Conservation (phyloP, 2,888 invertebrate genomes). For the Plebejus melissa region DNA sequence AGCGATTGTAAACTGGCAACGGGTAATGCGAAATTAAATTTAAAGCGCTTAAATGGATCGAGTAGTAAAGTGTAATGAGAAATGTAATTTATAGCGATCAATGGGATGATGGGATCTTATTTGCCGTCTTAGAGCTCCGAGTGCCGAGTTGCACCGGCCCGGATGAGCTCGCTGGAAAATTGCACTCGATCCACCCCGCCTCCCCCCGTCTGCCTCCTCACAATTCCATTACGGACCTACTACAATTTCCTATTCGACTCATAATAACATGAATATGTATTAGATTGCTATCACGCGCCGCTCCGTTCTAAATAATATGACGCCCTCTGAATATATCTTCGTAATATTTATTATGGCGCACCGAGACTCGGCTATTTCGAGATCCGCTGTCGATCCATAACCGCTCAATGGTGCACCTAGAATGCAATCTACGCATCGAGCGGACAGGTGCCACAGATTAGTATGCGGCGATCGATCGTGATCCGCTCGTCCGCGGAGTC, state of each 20-base stretch:
- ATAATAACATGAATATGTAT: slow-evolving; percentile 32
- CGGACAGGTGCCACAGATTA: slow-evolving; percentile 39
- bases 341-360: slow-evolving; percentile 29
- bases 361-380: not conserved
- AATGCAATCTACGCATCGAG: slow-evolving; percentile 11
- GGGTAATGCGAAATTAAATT: slow-evolving; percentile 11
- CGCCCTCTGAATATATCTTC: slow-evolving; percentile 21
- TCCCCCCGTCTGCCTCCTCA: slow-evolving; percentile 45
- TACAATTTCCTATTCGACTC: slow-evolving; percentile 36
- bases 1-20: not conserved
- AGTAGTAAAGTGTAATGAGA: slow-evolving; percentile 26
- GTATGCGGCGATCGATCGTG: slow-evolving; percentile 56
- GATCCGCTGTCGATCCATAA: slow-evolving; percentile 11
- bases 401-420: not conserved
- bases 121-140: slow-evolving; percentile 38
- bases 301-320: slow-evolving; percentile 26
- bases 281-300: slow-evolving; percentile 25
- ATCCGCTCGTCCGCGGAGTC: slow-evolving; percentile 58
- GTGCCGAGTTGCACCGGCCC: slow-evolving; percentile 41
- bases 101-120: slow-evolving; percentile 30
- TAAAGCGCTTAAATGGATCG: slow-evolving; percentile 1
- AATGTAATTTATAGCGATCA: slow-evolving; percentile 27
- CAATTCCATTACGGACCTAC: slow-evolving; percentile 55
- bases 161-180: slow-evolving; percentile 58
- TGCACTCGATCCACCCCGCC: slow-evolving; percentile 57